A percentile compares a stretch with the other conserved stretches of the same genome.
These are phyloP conservation scores for Huso huso DNA, from an alignment of 2,797 vertebrate species.

Conservation along the genomic window DNA sequence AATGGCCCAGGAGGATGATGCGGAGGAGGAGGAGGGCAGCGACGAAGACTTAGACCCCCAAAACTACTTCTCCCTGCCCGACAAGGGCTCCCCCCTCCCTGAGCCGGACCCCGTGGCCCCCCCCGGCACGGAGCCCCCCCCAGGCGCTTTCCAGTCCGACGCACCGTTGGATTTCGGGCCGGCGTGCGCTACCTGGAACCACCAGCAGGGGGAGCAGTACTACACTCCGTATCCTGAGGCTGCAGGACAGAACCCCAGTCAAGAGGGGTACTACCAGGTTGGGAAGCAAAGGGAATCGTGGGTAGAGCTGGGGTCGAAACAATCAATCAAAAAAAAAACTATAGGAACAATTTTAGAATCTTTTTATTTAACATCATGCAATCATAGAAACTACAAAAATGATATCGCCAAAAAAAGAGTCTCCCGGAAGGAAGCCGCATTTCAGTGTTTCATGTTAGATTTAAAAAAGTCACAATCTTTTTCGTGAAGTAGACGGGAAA, in stretches of 20 bases:
- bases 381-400: too few species aligned
- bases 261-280: conserved; percentile 68
- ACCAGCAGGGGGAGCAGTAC: conserved; percentile 25
- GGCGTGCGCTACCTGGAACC: conserved; percentile 52
- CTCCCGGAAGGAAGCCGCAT: too few species aligned
- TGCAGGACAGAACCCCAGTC: conserved; percentile 32
- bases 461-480: too few species aligned
- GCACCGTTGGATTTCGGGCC: conserved; percentile 83
- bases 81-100: conserved; percentile 47
- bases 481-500: too few species aligned
- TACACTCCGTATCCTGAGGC: conserved; percentile 58
- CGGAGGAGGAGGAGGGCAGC: conserved; percentile 65
- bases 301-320: too few species aligned
- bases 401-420: too few species aligned
- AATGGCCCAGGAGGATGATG: conserved; percentile 74
- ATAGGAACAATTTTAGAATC: too few species aligned
- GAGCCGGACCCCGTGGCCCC: conserved; percentile 46
- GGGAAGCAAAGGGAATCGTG: conserved; percentile 2
- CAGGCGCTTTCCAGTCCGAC: conserved; percentile 53
- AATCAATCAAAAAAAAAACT: too few species aligned
- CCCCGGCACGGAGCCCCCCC: conserved; percentile 50
- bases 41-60: conserved; percentile 82
- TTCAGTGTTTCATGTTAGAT: too few species aligned
- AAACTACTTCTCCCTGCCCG: conserved; percentile 89
- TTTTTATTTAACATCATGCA: too few species aligned